These are phyloP conservation scores for Rhagoletis zephyria DNA, from an alignment of 1,140 invertebrate genomes.

Conservation along the genomic window DNA sequence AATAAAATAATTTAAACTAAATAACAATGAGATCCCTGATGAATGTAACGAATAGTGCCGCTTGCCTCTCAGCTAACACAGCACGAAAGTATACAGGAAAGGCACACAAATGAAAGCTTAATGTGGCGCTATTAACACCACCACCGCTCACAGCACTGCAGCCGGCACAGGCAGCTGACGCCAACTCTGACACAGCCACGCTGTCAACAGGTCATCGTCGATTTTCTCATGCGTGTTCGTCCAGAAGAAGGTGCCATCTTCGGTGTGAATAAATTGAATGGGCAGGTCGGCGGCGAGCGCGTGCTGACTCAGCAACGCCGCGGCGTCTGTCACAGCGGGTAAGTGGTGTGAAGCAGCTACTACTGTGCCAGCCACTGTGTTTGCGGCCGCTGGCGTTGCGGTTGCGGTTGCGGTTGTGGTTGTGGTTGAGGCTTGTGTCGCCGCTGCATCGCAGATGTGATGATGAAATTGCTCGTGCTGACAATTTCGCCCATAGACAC, in stretches of 20 bases:
- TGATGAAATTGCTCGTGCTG: conserved; percentile 64
- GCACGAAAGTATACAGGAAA: background rate
- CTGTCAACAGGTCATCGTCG: conserved; percentile 68
- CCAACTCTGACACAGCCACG: conserved; percentile 64
- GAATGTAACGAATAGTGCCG: conserved; percentile 2
- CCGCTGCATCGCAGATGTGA: conserved; percentile 29
- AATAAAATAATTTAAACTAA: conserved; percentile 35
- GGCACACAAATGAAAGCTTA: background rate
- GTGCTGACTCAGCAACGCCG: conserved; percentile 20
- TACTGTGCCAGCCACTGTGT: background rate
- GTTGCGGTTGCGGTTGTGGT: background rate
- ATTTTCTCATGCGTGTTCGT: conserved; percentile 65
- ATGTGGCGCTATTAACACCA: background rate
- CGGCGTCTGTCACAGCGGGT: conserved; percentile 59
- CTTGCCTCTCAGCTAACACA: background rate
- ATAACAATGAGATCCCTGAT: conserved; percentile 58
- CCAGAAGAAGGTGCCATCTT: conserved; percentile 71
- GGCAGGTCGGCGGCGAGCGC: conserved; percentile 58
- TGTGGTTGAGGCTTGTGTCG: background rate
- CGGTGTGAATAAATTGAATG: conserved; percentile 68
- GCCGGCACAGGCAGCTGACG: conserved; percentile 22
- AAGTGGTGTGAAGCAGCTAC: conserved; percentile 4
- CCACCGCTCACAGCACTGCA: background rate
- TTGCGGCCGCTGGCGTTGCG: conserved; percentile 51
- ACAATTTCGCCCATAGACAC: conserved; percentile 67